These are phyloP conservation scores for Sitta europaea DNA, from an alignment of 2,113 vertebrate species.

Conservation along the genomic window DNA sequence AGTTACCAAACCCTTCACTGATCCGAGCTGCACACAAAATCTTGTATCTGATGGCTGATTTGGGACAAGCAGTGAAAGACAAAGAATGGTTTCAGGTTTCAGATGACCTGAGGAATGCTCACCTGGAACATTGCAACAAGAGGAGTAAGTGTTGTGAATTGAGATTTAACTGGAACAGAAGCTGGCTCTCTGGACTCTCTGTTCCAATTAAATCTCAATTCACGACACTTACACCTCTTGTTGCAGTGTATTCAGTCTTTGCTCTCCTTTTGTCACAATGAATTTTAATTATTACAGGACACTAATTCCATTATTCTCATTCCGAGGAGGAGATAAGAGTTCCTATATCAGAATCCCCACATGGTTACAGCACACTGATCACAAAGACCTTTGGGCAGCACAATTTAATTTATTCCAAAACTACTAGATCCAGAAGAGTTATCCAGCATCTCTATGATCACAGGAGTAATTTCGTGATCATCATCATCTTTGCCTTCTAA, in stretches of 20 bases:
- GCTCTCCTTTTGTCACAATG: background rate
- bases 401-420: background rate
- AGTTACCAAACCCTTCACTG: background rate
- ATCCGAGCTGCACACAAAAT: background rate
- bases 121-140: background rate
- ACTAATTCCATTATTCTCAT: background rate
- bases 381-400: background rate
- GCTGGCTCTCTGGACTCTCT: background rate
- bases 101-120: background rate
- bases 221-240: too few species aligned
- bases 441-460: background rate
- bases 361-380: background rate
- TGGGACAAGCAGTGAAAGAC: background rate
- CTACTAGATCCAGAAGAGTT: background rate
- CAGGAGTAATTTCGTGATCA: background rate
- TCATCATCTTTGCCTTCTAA: background rate
- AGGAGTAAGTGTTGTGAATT: background rate
- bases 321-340: background rate
- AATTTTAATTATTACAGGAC: background rate
- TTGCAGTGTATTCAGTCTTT: background rate
- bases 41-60: background rate
- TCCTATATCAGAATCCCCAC: background rate
- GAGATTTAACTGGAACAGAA: background rate
- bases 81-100: background rate
- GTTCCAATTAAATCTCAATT: too few species aligned